Conservation (phyloP, 37 sponge, comb jelly and placozoan genomes). For the Geodia barretti region DNA sequence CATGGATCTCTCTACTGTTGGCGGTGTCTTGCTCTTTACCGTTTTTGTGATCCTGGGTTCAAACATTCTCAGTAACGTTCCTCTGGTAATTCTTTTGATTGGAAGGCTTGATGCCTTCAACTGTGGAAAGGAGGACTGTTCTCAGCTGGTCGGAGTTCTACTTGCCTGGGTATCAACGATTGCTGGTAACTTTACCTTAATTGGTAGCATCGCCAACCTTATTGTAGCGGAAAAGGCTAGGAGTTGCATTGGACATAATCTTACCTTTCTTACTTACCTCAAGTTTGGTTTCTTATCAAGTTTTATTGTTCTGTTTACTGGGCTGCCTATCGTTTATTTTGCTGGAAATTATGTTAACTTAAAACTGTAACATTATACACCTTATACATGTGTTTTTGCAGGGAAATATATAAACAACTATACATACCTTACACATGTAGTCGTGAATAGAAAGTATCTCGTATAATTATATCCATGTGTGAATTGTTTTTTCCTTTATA, state of each 20-base stretch:
- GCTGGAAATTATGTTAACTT: slow-evolving; percentile 26
- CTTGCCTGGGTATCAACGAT: slow-evolving; percentile 87
- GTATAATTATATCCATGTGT: no score
- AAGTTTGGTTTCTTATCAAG: slow-evolving; percentile 84
- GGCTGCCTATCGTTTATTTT: slow-evolving; percentile 80
- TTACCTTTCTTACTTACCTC: slow-evolving; percentile 73
- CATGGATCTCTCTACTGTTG: slow-evolving; percentile 58
- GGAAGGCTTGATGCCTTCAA: slow-evolving; percentile 43
- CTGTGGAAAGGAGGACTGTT: slow-evolving; percentile 41
- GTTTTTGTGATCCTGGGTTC: slow-evolving; percentile 77
- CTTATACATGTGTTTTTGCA: no score
- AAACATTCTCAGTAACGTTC: slow-evolving; percentile 87
- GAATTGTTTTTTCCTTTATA: no score
- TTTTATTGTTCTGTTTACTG: slow-evolving; percentile 51
- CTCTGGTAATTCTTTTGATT: slow-evolving; percentile 75
- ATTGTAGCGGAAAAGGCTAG: slow-evolving; percentile 89
- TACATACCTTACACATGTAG: no score
- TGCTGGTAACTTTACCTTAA: slow-evolving; percentile 88
- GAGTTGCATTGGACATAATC: slow-evolving; percentile 39
- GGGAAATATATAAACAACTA: no score
- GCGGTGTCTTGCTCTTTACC: slow-evolving; percentile 67
- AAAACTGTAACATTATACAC: no score
- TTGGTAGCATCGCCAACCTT: slow-evolving; percentile 91
- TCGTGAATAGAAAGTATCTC: no score
- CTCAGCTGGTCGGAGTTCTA: slow-evolving; percentile 45